Percentiles rank a stretch among this genome's conserved stretches.
These are phyloP conservation scores for Notamacropus eugenii DNA, from an alignment of 2,797 vertebrate species.

Conservation along the genomic window DNA sequence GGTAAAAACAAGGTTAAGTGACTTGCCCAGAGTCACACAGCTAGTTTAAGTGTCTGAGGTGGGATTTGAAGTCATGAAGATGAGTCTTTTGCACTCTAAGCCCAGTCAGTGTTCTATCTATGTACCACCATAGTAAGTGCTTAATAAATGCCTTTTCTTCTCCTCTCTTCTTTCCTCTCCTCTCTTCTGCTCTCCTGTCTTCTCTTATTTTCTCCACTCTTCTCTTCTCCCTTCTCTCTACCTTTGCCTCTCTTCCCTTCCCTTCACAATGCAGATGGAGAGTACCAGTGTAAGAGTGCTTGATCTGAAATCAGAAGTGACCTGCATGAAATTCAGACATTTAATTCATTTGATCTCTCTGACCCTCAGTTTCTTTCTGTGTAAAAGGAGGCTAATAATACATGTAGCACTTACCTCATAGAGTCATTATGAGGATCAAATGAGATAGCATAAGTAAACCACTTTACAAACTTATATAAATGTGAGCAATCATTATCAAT, in stretches of 20 bases:
- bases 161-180: neutral
- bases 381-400: neutral
- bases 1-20: neutral
- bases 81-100: neutral
- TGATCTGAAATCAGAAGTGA: neutral
- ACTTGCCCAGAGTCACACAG: neutral
- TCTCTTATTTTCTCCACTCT: too few species aligned
- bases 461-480: neutral
- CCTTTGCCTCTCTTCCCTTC: neutral
- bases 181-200: neutral
- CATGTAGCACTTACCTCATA: neutral
- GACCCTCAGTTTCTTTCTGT: neutral
- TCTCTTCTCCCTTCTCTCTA: neutral
- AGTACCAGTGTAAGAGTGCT: neutral
- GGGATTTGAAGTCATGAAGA: neutral
- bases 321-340: neutral
- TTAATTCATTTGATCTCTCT: neutral
- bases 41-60: neutral
- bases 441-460: neutral
- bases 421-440: neutral
- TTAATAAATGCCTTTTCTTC: neutral
- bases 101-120: neutral
- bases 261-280: neutral
- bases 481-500: neutral
- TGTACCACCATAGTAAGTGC: neutral